Evolutionary conservation across 2,797 vertebrate genomes (phyloP), one percentile per base, ranked within the genome.

Genomic region (Xiphophorus birchmanni): DNA sequence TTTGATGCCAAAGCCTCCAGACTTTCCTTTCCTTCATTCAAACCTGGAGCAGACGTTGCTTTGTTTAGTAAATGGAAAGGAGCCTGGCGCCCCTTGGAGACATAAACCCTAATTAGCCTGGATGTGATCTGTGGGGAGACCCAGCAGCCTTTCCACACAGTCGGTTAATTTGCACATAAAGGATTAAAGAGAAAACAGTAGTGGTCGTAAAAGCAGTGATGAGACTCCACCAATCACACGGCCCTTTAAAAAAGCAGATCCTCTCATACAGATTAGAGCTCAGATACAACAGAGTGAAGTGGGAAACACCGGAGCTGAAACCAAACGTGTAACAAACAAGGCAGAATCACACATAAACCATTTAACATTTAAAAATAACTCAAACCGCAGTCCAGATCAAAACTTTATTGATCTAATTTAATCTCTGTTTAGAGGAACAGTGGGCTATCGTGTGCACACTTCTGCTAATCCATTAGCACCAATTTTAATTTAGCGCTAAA

Each of bases 141-240:
- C 84, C 17, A 81, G 77, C 76, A 75, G 78, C 75, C 82, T 90
- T 88, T 91, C 84, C 86, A 88, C 87, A 84, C 78, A 80, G 80
- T 79, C 54, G 74, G 90, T 95, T 92, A 88, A 93, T 92, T 92
- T 92, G 89, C 92, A 93, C 90, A 94, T 92, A 91, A 92, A 94
- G 92, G 86, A 95, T 95, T 86, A 95, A 94, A 93, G 93, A 74
- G 80, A 85, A 45, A 87, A 90, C 81, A 80, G 75, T 74, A 79
- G 80, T 4, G n/a, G 52, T 77, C 23, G 65, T 82, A 88, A 90
- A 90, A 88, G 87, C 77, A 77, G 81, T 67, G 67, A 85, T 69
- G 58, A 73, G 35, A 80, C 83, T 72, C 71, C 1, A 67, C 81
- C 47, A 26, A 52, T 80, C 58, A 71, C 23, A 2, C 9, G 45